Evolutionary conservation across 2,888 invertebrate species (phyloP), one percentile per base, ranked within the genome.

Genomic region (Aleiodes testaceus): DNA sequence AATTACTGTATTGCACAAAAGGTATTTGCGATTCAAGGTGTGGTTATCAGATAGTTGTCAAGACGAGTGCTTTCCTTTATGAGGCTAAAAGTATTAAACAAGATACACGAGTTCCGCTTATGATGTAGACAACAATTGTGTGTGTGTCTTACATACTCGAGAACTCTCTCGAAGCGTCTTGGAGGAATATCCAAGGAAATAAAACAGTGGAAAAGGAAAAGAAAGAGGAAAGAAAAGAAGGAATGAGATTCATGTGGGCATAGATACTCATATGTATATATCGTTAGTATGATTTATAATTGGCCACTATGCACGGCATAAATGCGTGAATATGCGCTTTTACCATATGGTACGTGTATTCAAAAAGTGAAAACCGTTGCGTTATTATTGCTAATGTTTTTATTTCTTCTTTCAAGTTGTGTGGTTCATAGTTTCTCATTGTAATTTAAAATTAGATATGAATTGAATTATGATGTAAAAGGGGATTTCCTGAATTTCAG

Each of bases 301-400:
- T 59, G 59, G 42, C 55, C 26, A 55, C 14, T n/a, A 53, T 42
- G 59, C 59, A 59, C 12, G 11, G 36, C 16, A 36, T 36, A 63
- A 63, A 63, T 45, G 45, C 22, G 45, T 47, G 22, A 45, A 63
- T 22, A 44, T 63, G 45, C 36, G 9, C 45, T 45, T 14, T 9
- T 63, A 63, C 20, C 44, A 20, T 63, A 44, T 16, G 12, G 20
- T 44, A 42, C 18, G 36, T 63, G 63, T 45, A 63, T 12, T 44
- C 63, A 22, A 12, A 63, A 63, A 63, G 63, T 63, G 63, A 63
- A 63, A 63, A 45, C 45, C 63, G n/a, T 63, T 63, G 61, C 61
- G 45, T 63, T 63, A 63, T 45, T 63, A 63, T 63, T 63, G 12
- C 44, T 45, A 18, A 18, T 44, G 44, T 20, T 63, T 42, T 45